Conservation (phyloP, 2,888 invertebrate species). For the Cantharis nigra region DNA sequence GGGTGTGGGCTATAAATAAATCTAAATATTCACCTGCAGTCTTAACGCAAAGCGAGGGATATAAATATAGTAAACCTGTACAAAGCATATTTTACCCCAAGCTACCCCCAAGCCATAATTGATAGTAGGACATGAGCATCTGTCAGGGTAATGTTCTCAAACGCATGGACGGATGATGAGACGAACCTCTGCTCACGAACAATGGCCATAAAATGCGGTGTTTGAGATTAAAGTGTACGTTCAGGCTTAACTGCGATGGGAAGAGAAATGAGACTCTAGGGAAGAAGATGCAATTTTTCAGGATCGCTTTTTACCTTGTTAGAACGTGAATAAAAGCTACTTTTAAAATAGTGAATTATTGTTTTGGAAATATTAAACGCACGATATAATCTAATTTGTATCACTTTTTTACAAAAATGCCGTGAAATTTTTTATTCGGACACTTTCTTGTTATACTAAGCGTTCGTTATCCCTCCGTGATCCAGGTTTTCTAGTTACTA, state of each 20-base stretch:
- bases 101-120: constrained; percentile 38
- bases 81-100: constrained; percentile 20
- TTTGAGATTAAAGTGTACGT: constrained; percentile 43
- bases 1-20: background rate
- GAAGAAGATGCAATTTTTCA: constrained; percentile 31
- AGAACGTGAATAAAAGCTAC: constrained; percentile 30
- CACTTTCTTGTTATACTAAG: background rate
- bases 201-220: constrained; percentile 37
- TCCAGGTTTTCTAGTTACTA: background rate
- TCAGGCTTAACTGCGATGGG: constrained; percentile 32
- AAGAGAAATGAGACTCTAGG: constrained; percentile 28
- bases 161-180: constrained; percentile 43
- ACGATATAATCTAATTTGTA: background rate
- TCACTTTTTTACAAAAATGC: background rate
- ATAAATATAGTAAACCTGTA: constrained; percentile 12
- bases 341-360: constrained; percentile 30
- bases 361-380: constrained; percentile 15
- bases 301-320: constrained; percentile 32
- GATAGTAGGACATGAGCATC: constrained; percentile 44
- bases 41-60: constrained; percentile 5
- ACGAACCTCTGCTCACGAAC: constrained; percentile 40
- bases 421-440: background rate
- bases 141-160: constrained; percentile 45
- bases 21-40: constrained; percentile 19
- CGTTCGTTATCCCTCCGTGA: background rate